These are phyloP conservation scores for Drosophila tristis DNA, from an alignment of 1,140 invertebrate genomes.

Conservation along the genomic window DNA sequence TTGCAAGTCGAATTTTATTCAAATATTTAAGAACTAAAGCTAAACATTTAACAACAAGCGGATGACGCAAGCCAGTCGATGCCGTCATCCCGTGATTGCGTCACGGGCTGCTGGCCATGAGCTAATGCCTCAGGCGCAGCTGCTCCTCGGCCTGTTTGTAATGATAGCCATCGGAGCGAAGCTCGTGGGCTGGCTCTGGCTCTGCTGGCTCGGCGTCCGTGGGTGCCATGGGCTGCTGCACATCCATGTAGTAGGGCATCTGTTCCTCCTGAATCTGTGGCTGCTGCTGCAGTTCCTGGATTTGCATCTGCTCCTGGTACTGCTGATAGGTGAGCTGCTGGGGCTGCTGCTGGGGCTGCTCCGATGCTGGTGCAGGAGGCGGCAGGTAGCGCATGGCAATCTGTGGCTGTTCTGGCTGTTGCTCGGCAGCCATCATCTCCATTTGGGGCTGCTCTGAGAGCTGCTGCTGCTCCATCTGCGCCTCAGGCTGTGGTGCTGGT, in stretches of 20 bases:
- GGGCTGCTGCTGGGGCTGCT: slow-evolving; percentile 53
- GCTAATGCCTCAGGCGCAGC: slow-evolving; percentile 68
- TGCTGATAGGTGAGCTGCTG: slow-evolving; percentile 72
- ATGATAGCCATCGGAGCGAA: slow-evolving; percentile 75
- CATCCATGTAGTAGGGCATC: slow-evolving; percentile 67
- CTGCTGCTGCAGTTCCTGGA: slow-evolving; percentile 26
- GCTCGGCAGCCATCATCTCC: slow-evolving; percentile 39
- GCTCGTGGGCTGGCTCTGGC: slow-evolving; percentile 69
- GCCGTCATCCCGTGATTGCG: slow-evolving; percentile 26
- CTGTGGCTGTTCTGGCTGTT: slow-evolving; percentile 34
- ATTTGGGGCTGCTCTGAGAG: slow-evolving; percentile 31
- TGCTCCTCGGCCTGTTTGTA: slow-evolving; percentile 63
- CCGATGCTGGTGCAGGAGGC: slow-evolving; percentile 17
- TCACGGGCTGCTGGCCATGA: not conserved
- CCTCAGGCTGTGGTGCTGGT: slow-evolving; percentile 9
- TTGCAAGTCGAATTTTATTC: slow-evolving; percentile 35
- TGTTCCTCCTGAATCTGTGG: slow-evolving; percentile 45
- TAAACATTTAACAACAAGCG: slow-evolving; percentile 64
- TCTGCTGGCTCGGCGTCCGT: slow-evolving; percentile 62
- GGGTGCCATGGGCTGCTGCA: slow-evolving; percentile 72
- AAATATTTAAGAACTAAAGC: slow-evolving; percentile 52
- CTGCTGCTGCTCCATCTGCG: slow-evolving; percentile 23
- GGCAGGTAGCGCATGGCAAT: slow-evolving; percentile 57
- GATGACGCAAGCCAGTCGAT: slow-evolving; percentile 20
- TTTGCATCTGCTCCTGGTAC: slow-evolving; percentile 64